Conservation (phyloP, 2,113 vertebrate genomes). For the Neogale vison region DNA sequence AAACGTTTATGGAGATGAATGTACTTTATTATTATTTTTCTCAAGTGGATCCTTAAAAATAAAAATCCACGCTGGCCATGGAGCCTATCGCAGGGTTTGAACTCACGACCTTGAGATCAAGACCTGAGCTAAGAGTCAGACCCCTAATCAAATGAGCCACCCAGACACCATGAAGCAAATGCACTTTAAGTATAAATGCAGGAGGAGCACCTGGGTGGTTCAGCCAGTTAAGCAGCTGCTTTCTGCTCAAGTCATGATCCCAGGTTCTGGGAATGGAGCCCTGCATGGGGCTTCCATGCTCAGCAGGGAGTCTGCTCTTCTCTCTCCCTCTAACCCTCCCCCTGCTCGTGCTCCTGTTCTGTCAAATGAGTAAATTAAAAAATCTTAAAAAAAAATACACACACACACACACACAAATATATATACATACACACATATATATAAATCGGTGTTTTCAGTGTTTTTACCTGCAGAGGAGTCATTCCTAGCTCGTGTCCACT, state of each 20-base stretch:
- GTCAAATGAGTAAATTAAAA: not conserved
- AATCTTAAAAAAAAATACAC: no score
- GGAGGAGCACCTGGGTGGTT: no score
- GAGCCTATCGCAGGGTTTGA: not conserved
- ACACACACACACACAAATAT: no score
- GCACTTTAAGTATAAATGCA: not conserved
- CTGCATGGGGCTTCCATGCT: no score
- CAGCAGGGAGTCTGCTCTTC: no score
- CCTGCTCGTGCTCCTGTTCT: not conserved
- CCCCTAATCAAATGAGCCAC: not conserved
- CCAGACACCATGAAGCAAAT: not conserved
- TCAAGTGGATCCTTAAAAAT: not conserved
- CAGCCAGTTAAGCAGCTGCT: not conserved
- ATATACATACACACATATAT: no score
- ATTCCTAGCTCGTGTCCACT: conserved; percentile 98
- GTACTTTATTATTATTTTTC: not conserved
- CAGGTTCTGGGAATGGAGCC: no score
- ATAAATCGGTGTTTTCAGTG: not conserved
- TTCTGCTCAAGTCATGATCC: not conserved
- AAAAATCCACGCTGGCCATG: not conserved
- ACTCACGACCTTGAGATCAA: not conserved
- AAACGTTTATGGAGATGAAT: not conserved
- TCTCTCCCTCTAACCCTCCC: no score
- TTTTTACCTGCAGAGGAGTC: conserved; percentile 94
- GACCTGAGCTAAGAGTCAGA: not conserved